phyloP scores from a whole-genome alignment of 1,140 invertebrate species.

The Copidosoma floridanum region DNA sequence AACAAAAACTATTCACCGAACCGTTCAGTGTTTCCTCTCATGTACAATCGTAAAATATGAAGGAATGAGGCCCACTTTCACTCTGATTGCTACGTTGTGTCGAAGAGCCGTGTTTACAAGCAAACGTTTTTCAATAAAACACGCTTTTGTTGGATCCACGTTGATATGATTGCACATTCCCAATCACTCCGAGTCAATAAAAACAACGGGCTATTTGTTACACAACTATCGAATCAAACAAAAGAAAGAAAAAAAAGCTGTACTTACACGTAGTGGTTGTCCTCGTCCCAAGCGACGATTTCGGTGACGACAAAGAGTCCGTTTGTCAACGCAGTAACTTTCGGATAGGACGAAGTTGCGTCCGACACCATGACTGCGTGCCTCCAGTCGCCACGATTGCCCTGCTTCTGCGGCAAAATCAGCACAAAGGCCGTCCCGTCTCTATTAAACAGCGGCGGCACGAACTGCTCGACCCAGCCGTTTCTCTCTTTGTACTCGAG shows the following conservation, averaged over 20 bases:
- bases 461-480: slow-evolving; percentile 72
- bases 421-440: slow-evolving; percentile 60
- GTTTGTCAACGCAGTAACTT: slow-evolving; percentile 63
- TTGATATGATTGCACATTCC: too few relatives aligned
- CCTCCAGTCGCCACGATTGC: slow-evolving; percentile 62
- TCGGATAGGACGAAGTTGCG: slow-evolving; percentile 35
- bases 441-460: slow-evolving; percentile 61
- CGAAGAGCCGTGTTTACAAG: too few relatives aligned
- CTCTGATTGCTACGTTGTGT: too few relatives aligned
- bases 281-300: slow-evolving; percentile 76
- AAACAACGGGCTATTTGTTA: too few relatives aligned
- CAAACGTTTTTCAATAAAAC: too few relatives aligned
- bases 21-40: too few relatives aligned
- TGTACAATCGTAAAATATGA: too few relatives aligned
- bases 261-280: slow-evolving; percentile 67
- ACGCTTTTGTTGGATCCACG: too few relatives aligned
- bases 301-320: slow-evolving; percentile 76
- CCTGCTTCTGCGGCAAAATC: slow-evolving; percentile 65
- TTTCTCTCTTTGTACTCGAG: slow-evolving; percentile 49
- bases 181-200: too few relatives aligned
- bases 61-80: too few relatives aligned
- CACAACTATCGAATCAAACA: not conserved
- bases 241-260: too few relatives aligned
- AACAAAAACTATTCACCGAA: too few relatives aligned
- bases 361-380: slow-evolving; percentile 65